Evolutionary conservation across 2,888 invertebrate species (phyloP).

Genomic region (Thera britannica): DNA sequence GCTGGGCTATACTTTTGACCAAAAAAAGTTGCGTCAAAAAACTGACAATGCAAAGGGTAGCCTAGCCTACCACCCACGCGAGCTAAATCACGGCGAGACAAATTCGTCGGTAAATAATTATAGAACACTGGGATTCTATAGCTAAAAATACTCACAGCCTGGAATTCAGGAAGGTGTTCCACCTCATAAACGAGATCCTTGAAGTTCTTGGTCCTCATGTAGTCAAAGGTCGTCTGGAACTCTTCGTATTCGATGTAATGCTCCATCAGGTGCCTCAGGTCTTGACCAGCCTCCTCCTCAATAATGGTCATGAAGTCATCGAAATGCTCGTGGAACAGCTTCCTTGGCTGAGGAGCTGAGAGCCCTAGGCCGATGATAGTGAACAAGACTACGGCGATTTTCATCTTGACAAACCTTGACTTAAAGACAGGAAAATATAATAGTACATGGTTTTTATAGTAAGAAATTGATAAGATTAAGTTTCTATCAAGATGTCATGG

Average conservation of each 20-base stretch:
- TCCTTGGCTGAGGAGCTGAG: conserved; percentile 63
- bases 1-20: no score
- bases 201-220: conserved; percentile 60
- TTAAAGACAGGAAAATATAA: conserved; percentile 18
- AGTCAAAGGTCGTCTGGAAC: conserved; percentile 54
- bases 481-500: conserved; percentile 2
- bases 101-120: no score
- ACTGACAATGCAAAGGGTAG: no score
- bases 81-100: no score
- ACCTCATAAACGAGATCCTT: conserved; percentile 64
- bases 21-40: no score
- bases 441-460: conserved; percentile 49
- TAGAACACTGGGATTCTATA: no score
- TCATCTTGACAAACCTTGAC: conserved; percentile 51
- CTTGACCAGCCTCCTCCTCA: conserved; percentile 48
- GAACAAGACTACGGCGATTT: conserved; percentile 53
- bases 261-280: conserved; percentile 48
- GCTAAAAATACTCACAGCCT: conserved; percentile 59
- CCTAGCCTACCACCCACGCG: no score
- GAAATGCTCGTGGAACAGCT: conserved; percentile 68
- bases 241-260: conserved; percentile 64
- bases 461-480: conserved; percentile 33
- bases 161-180: conserved; percentile 69
- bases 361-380: conserved; percentile 54
- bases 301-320: conserved; percentile 65